These are phyloP conservation scores for Hipparchia sbordonii DNA, from an alignment of 2,888 invertebrate species.

Conservation along the genomic window DNA sequence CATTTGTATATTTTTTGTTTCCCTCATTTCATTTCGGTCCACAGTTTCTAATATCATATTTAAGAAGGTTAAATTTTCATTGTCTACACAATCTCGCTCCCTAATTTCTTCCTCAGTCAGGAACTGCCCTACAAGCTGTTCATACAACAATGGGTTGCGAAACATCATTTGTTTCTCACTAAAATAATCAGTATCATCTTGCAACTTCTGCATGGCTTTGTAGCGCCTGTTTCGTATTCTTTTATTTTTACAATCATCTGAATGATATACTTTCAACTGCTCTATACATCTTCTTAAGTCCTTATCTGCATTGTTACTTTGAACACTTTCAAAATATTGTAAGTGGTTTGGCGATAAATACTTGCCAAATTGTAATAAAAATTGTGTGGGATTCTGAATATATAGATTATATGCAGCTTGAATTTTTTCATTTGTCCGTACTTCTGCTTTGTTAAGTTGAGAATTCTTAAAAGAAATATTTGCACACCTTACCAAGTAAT, in stretches of 20 bases:
- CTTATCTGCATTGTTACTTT: slow-evolving; percentile 48
- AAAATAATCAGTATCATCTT: slow-evolving; percentile 90
- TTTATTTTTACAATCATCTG: slow-evolving; percentile 74
- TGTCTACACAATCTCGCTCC: slow-evolving; percentile 84
- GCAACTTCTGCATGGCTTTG: slow-evolving; percentile 89
- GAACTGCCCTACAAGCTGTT: slow-evolving; percentile 94
- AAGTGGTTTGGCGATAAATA: slow-evolving; percentile 87
- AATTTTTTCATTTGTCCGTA: slow-evolving; percentile 87
- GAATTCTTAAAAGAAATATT: slow-evolving; percentile 91
- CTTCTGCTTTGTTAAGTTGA: slow-evolving; percentile 89
- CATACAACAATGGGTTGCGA: slow-evolving; percentile 94
- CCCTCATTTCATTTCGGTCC: slow-evolving; percentile 87
- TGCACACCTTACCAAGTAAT: slow-evolving; percentile 83
- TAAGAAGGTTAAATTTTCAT: slow-evolving; percentile 85
- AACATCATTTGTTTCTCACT: slow-evolving; percentile 97
- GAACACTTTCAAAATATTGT: slow-evolving; percentile 84
- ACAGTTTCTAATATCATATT: slow-evolving; percentile 91
- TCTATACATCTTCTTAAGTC: slow-evolving; percentile 85
- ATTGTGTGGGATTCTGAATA: slow-evolving; percentile 85
- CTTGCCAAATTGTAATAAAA: slow-evolving; percentile 90
- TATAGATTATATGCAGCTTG: slow-evolving; percentile 86
- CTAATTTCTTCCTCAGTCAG: slow-evolving; percentile 89
- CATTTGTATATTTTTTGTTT: slow-evolving; percentile 84
- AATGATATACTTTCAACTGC: slow-evolving; percentile 82
- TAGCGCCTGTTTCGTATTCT: slow-evolving; percentile 91